Conservation (phyloP, 2,888 invertebrate genomes). For the Himalopsyche japonica region DNA sequence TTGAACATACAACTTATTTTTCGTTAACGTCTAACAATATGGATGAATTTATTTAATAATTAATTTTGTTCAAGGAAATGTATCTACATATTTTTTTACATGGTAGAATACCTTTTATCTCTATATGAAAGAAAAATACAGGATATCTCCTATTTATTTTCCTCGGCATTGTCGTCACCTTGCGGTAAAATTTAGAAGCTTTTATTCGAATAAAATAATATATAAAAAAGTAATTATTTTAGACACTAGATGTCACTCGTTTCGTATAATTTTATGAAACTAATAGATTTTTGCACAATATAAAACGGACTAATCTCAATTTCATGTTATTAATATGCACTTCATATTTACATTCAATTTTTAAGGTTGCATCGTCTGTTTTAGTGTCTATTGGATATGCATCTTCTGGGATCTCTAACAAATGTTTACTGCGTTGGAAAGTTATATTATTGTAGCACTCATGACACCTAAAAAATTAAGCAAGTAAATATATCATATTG, state of each 20-base stretch:
- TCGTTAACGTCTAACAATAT: no score
- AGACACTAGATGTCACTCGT: no score
- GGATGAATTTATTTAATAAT: no score
- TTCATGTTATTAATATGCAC: neutral
- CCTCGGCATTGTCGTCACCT: neutral
- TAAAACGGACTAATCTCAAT: no score
- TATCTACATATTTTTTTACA: no score
- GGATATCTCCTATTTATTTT: neutral
- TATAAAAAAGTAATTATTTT: neutral
- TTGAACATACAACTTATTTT: no score
- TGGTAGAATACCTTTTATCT: no score
- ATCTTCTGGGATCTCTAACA: slow-evolving; percentile 59
- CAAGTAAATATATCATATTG: neutral
- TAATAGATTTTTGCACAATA: neutral
- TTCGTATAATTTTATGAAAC: no score
- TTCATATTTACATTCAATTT: slow-evolving; percentile 62
- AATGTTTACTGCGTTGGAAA: slow-evolving; percentile 62
- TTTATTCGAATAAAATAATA: neutral
- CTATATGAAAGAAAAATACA: no score
- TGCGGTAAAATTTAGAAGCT: neutral
- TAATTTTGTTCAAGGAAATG: no score
- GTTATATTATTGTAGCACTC: slow-evolving; percentile 64
- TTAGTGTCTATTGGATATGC: slow-evolving; percentile 45
- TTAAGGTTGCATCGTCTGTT: slow-evolving; percentile 48
- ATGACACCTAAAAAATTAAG: slow-evolving; percentile 53